phyloP scores from a whole-genome alignment of 2,888 invertebrate species.

The Megalurothrips usitatus region DNA sequence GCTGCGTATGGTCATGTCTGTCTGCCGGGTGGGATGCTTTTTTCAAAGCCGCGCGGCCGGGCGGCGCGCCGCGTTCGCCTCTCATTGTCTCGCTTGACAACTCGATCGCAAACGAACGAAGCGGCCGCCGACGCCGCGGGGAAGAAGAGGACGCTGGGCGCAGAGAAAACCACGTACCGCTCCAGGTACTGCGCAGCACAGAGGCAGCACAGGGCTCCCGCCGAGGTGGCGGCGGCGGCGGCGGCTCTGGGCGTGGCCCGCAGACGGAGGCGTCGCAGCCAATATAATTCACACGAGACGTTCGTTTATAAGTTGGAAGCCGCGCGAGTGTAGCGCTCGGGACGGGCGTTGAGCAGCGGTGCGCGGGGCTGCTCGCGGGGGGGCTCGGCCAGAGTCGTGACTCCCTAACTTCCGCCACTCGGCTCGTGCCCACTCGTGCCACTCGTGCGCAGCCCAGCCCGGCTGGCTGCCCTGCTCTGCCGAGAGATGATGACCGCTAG shows the following conservation, averaged over 20 bases:
- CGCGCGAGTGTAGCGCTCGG: too few relatives aligned
- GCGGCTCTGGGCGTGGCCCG: background rate
- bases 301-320: background rate
- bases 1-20: too few relatives aligned
- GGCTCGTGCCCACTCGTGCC: background rate
- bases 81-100: too few relatives aligned
- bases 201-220: background rate
- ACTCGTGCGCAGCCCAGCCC: background rate
- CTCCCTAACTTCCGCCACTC: background rate
- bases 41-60: too few relatives aligned
- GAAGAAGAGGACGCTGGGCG: too few relatives aligned
- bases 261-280: background rate
- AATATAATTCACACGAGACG: background rate
- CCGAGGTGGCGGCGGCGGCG: background rate
- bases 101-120: too few relatives aligned
- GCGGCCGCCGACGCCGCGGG: too few relatives aligned
- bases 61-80: too few relatives aligned
- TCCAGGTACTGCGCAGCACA: background rate
- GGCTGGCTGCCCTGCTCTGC: background rate
- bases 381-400: too few relatives aligned
- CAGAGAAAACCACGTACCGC: too few relatives aligned
- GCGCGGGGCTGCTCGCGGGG: background rate
- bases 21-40: too few relatives aligned
- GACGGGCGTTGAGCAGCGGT: background rate
- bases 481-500: background rate